Evolutionary conservation across 1,140 invertebrate species (phyloP).

Genomic region (Sinonovacula constricta): DNA sequence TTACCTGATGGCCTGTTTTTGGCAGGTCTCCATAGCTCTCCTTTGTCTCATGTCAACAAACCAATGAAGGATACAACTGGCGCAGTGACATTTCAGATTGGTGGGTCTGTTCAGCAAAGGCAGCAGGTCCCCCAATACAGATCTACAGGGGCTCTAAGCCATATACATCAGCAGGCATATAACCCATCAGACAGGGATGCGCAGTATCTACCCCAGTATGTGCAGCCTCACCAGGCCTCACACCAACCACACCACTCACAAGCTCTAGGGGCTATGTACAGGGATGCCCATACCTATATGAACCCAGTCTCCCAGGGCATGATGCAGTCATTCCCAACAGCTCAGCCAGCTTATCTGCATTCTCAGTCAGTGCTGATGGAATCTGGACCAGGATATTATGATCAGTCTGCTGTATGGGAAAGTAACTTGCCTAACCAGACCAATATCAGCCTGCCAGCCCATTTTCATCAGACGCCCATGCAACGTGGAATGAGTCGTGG

Average conservation of each 20-base stretch:
- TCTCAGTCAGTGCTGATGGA: too few relatives aligned
- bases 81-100: constrained; percentile 48
- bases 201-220: not conserved
- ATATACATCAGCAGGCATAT: not conserved
- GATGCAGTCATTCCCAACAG: too few relatives aligned
- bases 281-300: too few relatives aligned
- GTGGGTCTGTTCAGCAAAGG: not conserved
- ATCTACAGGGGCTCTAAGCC: not conserved
- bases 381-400: too few relatives aligned
- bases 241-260: too few relatives aligned
- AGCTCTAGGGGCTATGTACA: too few relatives aligned
- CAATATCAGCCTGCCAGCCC: not conserved
- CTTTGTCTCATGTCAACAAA: not conserved
- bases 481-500: too few relatives aligned
- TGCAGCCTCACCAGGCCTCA: constrained; percentile 2
- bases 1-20: too few relatives aligned
- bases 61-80: constrained; percentile 21
- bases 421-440: not conserved
- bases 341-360: too few relatives aligned
- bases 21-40: constrained; percentile 20
- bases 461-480: not conserved
- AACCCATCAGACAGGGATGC: constrained; percentile 16
- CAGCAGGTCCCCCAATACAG: constrained; percentile 1
- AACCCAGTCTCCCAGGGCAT: too few relatives aligned
- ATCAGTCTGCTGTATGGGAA: constrained; percentile 6